These are phyloP conservation scores for Ormia ochracea DNA, from an alignment of 2,888 invertebrate species.

Conservation along the genomic window DNA sequence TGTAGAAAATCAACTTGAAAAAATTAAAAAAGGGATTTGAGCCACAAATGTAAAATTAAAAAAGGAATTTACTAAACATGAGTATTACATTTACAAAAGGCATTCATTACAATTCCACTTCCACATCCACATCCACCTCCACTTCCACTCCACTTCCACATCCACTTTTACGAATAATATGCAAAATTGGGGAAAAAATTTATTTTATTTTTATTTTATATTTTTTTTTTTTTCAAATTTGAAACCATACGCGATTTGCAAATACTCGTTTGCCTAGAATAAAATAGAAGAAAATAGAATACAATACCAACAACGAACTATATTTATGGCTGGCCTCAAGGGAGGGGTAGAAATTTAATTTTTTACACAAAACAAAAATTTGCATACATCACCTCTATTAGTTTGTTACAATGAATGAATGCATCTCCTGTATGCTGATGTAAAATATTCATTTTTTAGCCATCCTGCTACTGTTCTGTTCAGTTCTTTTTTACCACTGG, in stretches of 20 bases:
- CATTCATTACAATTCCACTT: conserved; percentile 52
- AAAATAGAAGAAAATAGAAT: background rate
- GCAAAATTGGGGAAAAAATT: conserved; percentile 6
- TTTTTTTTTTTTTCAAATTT: conserved; percentile 25
- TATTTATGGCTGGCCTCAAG: background rate
- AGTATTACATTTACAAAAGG: conserved; percentile 60
- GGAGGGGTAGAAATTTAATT: conserved; percentile 4
- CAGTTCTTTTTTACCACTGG: conserved; percentile 25
- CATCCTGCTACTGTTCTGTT: background rate
- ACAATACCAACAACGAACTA: conserved; percentile 6
- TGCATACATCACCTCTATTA: conserved; percentile 14
- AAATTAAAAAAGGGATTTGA: conserved; percentile 15
- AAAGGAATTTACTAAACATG: conserved; percentile 42
- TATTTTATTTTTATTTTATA: conserved; percentile 31
- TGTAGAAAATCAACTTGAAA: conserved; percentile 4
- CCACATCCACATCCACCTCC: conserved; percentile 52
- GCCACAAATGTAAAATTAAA: background rate
- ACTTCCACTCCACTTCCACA: conserved; percentile 42
- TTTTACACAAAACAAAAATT: conserved; percentile 1
- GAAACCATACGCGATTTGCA: conserved; percentile 39
- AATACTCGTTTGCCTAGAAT: no score
- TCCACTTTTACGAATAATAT: conserved; percentile 47
- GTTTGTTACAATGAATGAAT: background rate
- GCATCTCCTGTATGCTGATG: conserved; percentile 25
- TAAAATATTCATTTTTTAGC: conserved; percentile 42